Evolutionary conservation across 2,113 vertebrate species (phyloP), one percentile per base, ranked within the genome.

Genomic region (Xyrauchen texanus): DNA sequence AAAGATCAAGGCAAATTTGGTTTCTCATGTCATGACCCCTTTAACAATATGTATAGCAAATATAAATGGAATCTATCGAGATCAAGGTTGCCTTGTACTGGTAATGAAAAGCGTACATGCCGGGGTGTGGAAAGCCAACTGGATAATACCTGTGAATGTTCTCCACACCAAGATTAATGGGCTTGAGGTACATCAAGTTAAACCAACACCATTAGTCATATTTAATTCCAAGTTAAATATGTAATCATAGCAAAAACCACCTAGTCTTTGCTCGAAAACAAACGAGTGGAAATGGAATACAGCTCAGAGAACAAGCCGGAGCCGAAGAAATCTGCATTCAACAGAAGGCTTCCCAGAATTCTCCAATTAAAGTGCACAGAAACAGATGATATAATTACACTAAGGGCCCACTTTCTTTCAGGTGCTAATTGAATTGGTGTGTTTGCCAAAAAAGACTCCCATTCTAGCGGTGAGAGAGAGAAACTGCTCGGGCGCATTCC

Each of bases 401-500:
- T 16, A 72, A 83, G 72, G 60, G 69, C 55, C 81, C 68, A 75
- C 74, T 82, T 78, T 79, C 75, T 86, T 75, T 86, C 72, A 87
- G 87, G 83, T 87, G 84, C 85, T 88, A 85, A 87, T 78, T 88
- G 79, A 83, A 84, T 78, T 60, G 66, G 76, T 68, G 69, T 12
- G 45, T 78, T 72, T 76, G 71, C 72, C 71, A 79, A 71, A 68
- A 66, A 77, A 63, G 13, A 49, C 52, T 55, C 63, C 69, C 47
- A 68, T 72, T 74, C 64, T 65, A 7, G 58, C 21, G 47, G 12
- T 68, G 21, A 34, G 61, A 55, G 45, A 76, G 79, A 77, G 75
- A 81, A 16, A 87, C 44, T 7, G 49, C 52, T 55, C 6, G 21
- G 68, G 21, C 77, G 42, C 82, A 75, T 74, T 80, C 81, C 68